A percentile compares a stretch with the other conserved stretches of the same genome.
Conservation (phyloP, 2,888 invertebrate species). For the Eumacrocentrus americanus region DNA sequence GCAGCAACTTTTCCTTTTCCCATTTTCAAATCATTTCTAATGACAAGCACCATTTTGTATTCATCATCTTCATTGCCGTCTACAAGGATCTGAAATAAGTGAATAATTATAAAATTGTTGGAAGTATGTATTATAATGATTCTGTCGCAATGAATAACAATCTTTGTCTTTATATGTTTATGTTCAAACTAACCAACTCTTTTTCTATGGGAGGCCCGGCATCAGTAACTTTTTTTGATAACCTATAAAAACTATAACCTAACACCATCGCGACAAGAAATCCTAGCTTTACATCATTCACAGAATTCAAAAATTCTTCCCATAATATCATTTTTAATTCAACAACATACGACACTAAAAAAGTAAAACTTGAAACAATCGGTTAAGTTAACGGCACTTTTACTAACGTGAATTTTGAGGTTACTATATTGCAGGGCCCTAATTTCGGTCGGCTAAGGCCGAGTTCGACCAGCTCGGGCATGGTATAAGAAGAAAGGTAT, state of each 20-base stretch:
- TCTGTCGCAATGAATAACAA: neutral
- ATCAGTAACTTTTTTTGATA: slow-evolving; percentile 27
- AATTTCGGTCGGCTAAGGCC: no score
- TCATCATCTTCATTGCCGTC: slow-evolving; percentile 4
- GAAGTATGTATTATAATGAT: neutral
- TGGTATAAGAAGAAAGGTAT: no score
- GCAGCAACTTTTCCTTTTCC: slow-evolving; percentile 94
- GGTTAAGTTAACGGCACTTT: no score
- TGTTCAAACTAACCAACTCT: slow-evolving; percentile 29
- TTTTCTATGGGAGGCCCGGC: slow-evolving; percentile 20
- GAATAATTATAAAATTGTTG: neutral
- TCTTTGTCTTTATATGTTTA: neutral
- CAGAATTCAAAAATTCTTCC: slow-evolving; percentile 31
- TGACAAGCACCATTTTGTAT: slow-evolving; percentile 80
- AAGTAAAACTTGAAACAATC: no score
- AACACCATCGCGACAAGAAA: slow-evolving; percentile 39
- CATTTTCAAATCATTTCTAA: slow-evolving; percentile 91
- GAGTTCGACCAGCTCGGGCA: no score
- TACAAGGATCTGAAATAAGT: slow-evolving; percentile 10
- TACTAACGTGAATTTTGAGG: no score
- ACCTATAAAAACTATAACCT: slow-evolving; percentile 44
- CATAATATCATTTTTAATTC: slow-evolving; percentile 35
- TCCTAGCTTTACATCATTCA: slow-evolving; percentile 39
- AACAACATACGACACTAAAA: no score
- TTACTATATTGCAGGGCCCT: no score